Base-by-base conservation (phyloP, 2,797 vertebrate genomes). In the Hypotaenidia philippensis region DNA sequence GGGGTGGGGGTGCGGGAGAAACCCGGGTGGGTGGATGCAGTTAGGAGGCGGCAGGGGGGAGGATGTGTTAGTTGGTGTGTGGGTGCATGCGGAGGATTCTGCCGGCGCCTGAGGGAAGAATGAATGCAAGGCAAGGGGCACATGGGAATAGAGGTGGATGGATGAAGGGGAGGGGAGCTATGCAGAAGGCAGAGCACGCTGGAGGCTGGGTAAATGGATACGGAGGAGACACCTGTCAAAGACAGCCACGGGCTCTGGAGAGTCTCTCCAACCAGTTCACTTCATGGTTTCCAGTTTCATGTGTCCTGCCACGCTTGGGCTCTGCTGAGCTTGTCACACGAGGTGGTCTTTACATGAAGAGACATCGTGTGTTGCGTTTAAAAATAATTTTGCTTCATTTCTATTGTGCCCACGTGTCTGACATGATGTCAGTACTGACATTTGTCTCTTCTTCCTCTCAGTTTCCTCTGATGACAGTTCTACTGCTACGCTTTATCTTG, bases 61-160 rank as follows among this genome's bases (percentile, higher is more conserved):
- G 20, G 52, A 4, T 11, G 49, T 13, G 0, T 0, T 25, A 26
- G 5, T 2, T 13, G 22, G 41, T 2, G 5, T n/a, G 40, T 19
- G 86, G 55, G 3, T 52, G 40, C 6, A 3, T 13, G 17, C 3
- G 49, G 4, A 25, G 32, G 34, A 4, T 13, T 34, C 21, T 10
- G 0, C 12, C 9, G 66, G 34, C 18, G 55, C 20, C 0, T 25
- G 83, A 34, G 63, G 74, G 17, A 11, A 6, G 59, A 55, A 34
- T 2, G 45, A 9, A 17, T 13, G 2, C 47, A 4, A 16, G 74
- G 70, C 20, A 29, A 18, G 22, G 59, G 72, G 16, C 27, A 6
- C 3, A 1, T 6, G 40, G 64, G 44, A 27, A 5, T 8, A 0
- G 0, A 1, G 57, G 11, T 31, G 6, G 64, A 27, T n/a, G 66